Conservation (phyloP, 2,888 invertebrate species). For the Alentia gelatinosa region DNA sequence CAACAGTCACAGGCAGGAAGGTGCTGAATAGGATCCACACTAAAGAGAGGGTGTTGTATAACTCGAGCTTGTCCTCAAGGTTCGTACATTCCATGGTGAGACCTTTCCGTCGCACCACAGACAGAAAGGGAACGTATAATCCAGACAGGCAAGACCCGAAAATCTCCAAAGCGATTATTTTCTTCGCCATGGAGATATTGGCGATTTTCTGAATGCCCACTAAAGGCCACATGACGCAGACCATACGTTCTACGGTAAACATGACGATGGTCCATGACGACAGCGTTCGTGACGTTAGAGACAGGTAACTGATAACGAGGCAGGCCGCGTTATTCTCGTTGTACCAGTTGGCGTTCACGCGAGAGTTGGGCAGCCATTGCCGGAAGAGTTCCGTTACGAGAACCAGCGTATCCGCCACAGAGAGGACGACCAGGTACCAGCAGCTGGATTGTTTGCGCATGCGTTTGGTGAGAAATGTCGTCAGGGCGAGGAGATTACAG, state of each 20-base stretch:
- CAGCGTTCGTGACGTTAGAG: neutral
- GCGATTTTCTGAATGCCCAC: neutral
- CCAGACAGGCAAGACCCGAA: neutral
- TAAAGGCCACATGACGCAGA: conserved; percentile 12
- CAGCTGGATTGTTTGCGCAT: conserved; percentile 35
- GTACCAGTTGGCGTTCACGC: conserved; percentile 9
- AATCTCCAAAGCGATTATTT: neutral
- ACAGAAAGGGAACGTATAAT: neutral
- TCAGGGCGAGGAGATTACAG: neutral
- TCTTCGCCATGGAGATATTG: neutral
- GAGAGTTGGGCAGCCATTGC: conserved; percentile 16
- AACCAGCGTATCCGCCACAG: conserved; percentile 14
- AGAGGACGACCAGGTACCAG: conserved; percentile 17
- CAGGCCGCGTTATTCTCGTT: neutral
- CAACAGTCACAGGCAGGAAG: neutral
- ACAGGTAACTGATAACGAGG: neutral
- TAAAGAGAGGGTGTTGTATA: neutral
- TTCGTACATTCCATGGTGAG: neutral
- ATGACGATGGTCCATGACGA: conserved; percentile 34
- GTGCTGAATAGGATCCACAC: neutral
- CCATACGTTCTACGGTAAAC: conserved; percentile 19
- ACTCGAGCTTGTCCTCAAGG: neutral
- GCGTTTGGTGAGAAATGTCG: conserved; percentile 14
- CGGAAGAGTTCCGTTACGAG: neutral
- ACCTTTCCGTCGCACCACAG: neutral